Conservation (phyloP, 2,797 vertebrate species). For the Hypotaenidia okinawae region DNA sequence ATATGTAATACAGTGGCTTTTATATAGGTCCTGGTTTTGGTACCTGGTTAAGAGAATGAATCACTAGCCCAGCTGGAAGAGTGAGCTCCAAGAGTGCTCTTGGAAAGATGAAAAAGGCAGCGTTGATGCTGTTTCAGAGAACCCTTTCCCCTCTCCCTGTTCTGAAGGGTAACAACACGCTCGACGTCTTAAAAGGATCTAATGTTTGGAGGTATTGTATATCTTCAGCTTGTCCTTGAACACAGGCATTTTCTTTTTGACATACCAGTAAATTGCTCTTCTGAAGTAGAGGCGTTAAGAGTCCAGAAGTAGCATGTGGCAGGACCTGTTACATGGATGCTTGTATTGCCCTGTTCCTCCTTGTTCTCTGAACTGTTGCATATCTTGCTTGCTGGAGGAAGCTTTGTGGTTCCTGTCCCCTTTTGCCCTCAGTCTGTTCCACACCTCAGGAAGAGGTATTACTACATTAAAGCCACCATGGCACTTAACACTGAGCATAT, state of each 20-base stretch:
- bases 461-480: background rate
- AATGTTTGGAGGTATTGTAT: background rate
- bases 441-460: background rate
- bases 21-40: background rate
- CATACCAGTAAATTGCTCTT: background rate
- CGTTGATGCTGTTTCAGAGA: background rate
- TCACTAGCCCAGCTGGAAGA: background rate
- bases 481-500: accelerated
- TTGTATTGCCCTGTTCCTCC: background rate
- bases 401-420: background rate
- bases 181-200: background rate
- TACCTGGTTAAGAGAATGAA: background rate
- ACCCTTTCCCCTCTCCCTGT: background rate
- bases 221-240: background rate
- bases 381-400: background rate
- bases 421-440: no score
- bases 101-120: background rate
- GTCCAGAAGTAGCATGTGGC: background rate
- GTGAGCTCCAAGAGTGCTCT: background rate
- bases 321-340: background rate
- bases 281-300: background rate
- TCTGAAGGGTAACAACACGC: background rate
- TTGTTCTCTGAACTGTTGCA: background rate
- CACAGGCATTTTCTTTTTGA: background rate
- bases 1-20: accelerated